phyloP scores from a whole-genome alignment of 2,797 vertebrate genomes.

The Hippoglossus hippoglossus region DNA sequence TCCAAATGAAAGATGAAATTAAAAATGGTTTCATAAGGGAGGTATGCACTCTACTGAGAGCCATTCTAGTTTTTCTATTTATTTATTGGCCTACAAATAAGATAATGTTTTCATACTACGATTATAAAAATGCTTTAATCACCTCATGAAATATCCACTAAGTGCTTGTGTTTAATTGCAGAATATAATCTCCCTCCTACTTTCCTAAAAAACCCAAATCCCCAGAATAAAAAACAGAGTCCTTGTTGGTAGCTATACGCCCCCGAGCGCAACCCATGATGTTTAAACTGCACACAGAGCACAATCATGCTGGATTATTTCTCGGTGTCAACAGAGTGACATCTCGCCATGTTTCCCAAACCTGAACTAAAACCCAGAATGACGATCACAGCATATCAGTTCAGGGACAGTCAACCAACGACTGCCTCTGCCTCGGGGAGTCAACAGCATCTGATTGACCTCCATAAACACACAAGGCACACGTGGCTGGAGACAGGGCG shows the following conservation, averaged over 20 bases:
- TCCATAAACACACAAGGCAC: conserved; percentile 82
- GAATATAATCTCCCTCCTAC: conserved; percentile 1
- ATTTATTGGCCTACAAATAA: neutral
- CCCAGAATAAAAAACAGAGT: neutral
- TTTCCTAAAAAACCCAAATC: neutral
- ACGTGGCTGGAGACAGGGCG: conserved; percentile 94
- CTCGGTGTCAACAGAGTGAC: conserved; percentile 26
- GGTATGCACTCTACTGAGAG: too few relatives aligned
- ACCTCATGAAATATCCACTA: conserved; percentile 3
- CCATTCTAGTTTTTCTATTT: neutral
- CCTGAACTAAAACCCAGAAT: conserved; percentile 29
- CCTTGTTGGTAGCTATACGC: neutral
- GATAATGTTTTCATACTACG: neutral
- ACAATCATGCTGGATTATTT: conserved; percentile 1
- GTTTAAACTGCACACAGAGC: conserved; percentile 11
- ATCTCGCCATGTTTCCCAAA: conserved; percentile 30
- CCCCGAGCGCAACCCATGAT: neutral
- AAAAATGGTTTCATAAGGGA: too few relatives aligned
- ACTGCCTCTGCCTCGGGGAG: conserved; percentile 51
- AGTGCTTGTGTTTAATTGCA: neutral
- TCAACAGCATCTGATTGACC: conserved; percentile 60
- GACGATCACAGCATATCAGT: conserved; percentile 40
- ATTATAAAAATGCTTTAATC: conserved; percentile 5
- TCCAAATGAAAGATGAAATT: too few relatives aligned
- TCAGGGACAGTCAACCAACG: conserved; percentile 50